Conservation (phyloP, 2,888 invertebrate genomes). For the Chrysina gloriosa region DNA sequence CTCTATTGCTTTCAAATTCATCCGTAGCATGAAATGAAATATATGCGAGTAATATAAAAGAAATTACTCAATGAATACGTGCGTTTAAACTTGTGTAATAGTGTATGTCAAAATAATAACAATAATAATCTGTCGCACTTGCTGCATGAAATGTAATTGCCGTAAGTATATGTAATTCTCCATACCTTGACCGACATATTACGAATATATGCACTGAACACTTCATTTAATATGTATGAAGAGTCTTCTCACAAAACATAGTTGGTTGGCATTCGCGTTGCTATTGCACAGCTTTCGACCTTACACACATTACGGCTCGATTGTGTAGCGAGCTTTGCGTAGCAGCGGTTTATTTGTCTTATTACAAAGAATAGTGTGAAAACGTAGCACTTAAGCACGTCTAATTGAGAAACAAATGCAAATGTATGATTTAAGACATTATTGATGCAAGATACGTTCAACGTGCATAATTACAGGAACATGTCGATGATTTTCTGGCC, state of each 20-base stretch:
- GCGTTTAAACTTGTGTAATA: constrained; percentile 16
- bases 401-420: constrained; percentile 24
- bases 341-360: constrained; percentile 13
- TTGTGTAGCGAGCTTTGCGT: constrained; percentile 28
- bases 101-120: constrained; percentile 28
- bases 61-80: constrained; percentile 16
- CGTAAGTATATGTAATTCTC: constrained; percentile 27
- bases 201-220: constrained; percentile 22
- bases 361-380: constrained; percentile 26
- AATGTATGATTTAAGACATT: constrained; percentile 24
- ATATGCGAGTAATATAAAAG: not conserved
- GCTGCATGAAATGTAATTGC: constrained; percentile 22
- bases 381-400: constrained; percentile 25
- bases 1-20: not conserved
- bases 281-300: constrained; percentile 29
- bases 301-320: constrained; percentile 18
- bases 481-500: constrained; percentile 10
- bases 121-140: constrained; percentile 31
- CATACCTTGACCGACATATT: constrained; percentile 33
- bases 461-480: constrained; percentile 17
- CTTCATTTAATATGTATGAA: constrained; percentile 30
- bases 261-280: not conserved
- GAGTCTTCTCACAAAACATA: constrained; percentile 24
- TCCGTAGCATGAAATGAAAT: not conserved
- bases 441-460: constrained; percentile 19